Base-by-base conservation (phyloP, 2,797 vertebrate species). In the Buceros bicornis region DNA sequence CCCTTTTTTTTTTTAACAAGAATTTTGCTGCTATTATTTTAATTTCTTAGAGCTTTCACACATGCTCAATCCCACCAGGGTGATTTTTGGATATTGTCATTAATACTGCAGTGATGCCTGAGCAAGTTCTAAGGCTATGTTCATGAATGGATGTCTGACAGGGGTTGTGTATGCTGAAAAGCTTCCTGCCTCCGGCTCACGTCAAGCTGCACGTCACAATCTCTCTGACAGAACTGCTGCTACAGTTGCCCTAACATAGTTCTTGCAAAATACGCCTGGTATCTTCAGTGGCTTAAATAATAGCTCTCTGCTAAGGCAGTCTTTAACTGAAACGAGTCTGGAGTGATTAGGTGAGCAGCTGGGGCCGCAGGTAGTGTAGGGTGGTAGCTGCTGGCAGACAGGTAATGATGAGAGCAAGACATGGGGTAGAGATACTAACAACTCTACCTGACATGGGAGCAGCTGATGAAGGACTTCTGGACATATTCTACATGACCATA, bases 41-140 rank as follows among this genome's bases (percentile, higher is more conserved):
- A 89, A 76, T 43, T 79, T 83, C 6, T 53, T 21, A 8, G 53
- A 79, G 80, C 64, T 90, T 84, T 90, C 69, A 43, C 4, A 0
- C 1, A 0, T 35, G 79, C 65, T 91, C 43, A 31, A 0, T 71
- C 51, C 88, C 82, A 92, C 65, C 54, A 53, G 88, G 56, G 43
- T n/a, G 80, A 76, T 86, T 65, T 92, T 42, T 72, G 80, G 73
- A n/a, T 48, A 67, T 72, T 94, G 82, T 95, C 86, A 93, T 90
- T 93, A 93, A 94, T 85, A 19, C 81, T 35, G 29, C 90, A 78
- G 93, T 88, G 79, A 20, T 50, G 50, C 57, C 91, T 93, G 88
- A 93, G 80, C 58, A 57, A 66, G 69, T 80, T 94, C 92, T 73
- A 13, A n/a, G 92, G 94, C 92, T 35, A 8, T 26, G 40, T 92